Evolutionary conservation across 1,140 invertebrate genomes (phyloP).

Genomic region (Zaprionus ghesquierei): DNA sequence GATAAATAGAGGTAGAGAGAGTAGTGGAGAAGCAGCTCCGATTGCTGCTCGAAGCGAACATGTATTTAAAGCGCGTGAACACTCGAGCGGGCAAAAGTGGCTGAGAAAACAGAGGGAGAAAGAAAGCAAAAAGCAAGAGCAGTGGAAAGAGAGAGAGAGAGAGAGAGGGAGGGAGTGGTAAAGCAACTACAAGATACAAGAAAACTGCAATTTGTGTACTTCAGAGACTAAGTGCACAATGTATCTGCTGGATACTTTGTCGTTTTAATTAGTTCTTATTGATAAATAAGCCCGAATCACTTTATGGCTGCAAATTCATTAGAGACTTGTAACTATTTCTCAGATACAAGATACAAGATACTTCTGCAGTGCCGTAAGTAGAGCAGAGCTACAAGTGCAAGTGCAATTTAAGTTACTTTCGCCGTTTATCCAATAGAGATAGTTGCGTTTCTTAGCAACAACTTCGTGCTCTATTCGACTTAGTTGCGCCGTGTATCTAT

Average conservation of each 20-base stretch:
- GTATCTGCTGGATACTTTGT: not conserved
- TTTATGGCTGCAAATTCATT: not conserved
- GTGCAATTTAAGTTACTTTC: not conserved
- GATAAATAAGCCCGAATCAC: not conserved
- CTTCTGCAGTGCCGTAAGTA: not conserved
- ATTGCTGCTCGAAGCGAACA: not conserved
- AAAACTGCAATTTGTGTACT: not conserved
- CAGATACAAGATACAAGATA: not conserved
- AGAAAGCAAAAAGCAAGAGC: not conserved
- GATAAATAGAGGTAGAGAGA: no score
- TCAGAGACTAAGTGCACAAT: not conserved
- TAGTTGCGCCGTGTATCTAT: not conserved
- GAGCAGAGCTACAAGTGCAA: not conserved
- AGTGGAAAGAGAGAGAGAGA: not conserved
- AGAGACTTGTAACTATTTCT: not conserved
- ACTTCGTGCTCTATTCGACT: not conserved
- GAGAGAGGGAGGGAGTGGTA: not conserved
- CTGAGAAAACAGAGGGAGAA: not conserved
- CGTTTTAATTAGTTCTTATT: not conserved
- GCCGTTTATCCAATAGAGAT: not conserved
- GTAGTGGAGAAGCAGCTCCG: not conserved
- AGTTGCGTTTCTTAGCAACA: not conserved
- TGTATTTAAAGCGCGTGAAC: conserved; percentile 2
- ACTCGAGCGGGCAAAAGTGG: not conserved
- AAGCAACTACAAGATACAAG: not conserved